These are phyloP conservation scores for Pelecanoides urinatrix DNA, from an alignment of 2,113 vertebrate species.

Conservation along the genomic window DNA sequence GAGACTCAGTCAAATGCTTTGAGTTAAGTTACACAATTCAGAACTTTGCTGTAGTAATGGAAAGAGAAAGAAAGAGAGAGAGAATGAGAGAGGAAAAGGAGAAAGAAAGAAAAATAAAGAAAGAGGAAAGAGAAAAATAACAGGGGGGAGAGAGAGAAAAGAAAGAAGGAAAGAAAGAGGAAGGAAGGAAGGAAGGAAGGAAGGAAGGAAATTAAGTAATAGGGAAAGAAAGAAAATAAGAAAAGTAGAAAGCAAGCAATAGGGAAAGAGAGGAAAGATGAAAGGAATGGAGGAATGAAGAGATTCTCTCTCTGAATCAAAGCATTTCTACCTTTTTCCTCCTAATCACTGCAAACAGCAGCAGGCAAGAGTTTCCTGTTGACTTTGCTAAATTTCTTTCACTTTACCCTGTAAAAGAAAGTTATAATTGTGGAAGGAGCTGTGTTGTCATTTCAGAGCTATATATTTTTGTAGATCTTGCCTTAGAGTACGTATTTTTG, in stretches of 20 bases:
- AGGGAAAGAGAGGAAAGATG: background rate
- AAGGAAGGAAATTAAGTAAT: fast-evolving
- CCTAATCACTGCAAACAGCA: background rate
- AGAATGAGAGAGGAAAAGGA: background rate
- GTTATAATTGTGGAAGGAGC: conserved; percentile 14
- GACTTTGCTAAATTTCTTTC: conserved; percentile 25
- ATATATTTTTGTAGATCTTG: conserved; percentile 30
- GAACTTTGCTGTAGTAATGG: background rate
- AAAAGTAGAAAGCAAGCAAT: no score
- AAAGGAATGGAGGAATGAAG: background rate
- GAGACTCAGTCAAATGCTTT: conserved; percentile 15
- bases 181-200: fast-evolving
- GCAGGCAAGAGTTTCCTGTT: conserved; percentile 31
- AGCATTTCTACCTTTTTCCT: background rate
- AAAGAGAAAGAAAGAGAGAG: background rate
- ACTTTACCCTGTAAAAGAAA: background rate
- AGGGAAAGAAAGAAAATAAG: background rate
- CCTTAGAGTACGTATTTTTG: conserved; percentile 19
- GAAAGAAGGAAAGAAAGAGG: fast-evolving
- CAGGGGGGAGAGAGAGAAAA: no score
- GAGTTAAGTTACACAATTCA: conserved; percentile 27
- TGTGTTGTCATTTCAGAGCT: background rate
- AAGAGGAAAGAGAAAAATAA: background rate
- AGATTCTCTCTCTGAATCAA: background rate
- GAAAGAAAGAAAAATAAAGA: background rate